Base-by-base conservation (phyloP, 2,888 invertebrate species). In the Acrobasis suavella region DNA sequence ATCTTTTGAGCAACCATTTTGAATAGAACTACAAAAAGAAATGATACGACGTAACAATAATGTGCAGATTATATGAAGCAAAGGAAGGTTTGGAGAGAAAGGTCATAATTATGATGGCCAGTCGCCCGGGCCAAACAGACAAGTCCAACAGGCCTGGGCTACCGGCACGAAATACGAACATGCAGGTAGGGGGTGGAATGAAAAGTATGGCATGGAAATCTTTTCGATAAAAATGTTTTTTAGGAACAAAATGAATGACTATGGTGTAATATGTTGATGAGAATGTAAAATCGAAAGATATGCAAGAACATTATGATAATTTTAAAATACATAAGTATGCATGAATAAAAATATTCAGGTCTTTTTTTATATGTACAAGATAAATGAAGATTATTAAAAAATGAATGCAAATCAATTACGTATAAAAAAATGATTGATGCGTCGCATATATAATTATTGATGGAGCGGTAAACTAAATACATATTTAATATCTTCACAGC, bases 21-120 rank as follows among this genome's bases (percentile, higher is more conserved):
- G 92, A 83, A 91, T 90, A 91, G 90, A 91, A 92, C 92, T 92
- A 92, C 91, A 91, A 92, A 92, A 86, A 92, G 82, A 92, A 92
- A 92, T 88, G 90, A 91, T 85, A 91, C 86, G 92, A 91, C 91
- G 90, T 92, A 91, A 92, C 92, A 87, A 32, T 85, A 90, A 89
- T 89, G 91, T 89, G 88, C 86, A 89, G 85, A 86, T 84, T 75
- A 73, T 88, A 89, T 86, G 72, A 88, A 89, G 90, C 90, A 72
- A 16, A 72, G 78, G 76, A 58, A 62, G 66, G 69, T 63, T 63
- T 71, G 66, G 61, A 62, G 60, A 65, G 64, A 65, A 64, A 63
- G 67, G 66, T 55, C 42, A 50, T 12, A n/a, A n/a, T n/a, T n/a
- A 58, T 51, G 64, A 50, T 39, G 62, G 46, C 12, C 46, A 15